Evolutionary conservation across 2,113 vertebrate genomes (phyloP).

Genomic region (Malurus alboscapulatus): DNA sequence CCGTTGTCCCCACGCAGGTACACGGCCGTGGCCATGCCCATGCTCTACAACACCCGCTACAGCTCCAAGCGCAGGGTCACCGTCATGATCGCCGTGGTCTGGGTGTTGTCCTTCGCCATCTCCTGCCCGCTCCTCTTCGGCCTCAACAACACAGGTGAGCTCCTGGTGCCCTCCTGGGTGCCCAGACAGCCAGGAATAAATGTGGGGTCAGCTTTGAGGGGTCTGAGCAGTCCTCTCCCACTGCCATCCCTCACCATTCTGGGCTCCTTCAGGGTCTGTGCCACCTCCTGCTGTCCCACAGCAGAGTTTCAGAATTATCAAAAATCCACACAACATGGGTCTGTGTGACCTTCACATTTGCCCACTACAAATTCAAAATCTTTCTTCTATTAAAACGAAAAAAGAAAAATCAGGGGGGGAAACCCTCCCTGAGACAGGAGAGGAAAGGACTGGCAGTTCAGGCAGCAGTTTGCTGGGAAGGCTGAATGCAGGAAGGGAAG

Average conservation of each 20-base stretch:
- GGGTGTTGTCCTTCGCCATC: constrained; percentile 96
- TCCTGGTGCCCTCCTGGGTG: not conserved
- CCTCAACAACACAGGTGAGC: constrained; percentile 92
- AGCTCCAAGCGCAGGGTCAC: constrained; percentile 95
- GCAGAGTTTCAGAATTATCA: not conserved
- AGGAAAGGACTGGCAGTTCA: not conserved
- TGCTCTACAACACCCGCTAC: constrained; percentile 98
- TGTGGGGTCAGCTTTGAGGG: fast-evolving
- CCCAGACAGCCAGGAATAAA: not conserved
- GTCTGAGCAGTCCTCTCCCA: not conserved
- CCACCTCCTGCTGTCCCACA: not conserved
- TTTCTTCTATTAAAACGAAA: not conserved
- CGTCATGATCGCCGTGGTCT: constrained; percentile 94
- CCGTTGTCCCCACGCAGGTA: constrained; percentile 77
- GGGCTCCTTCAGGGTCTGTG: not conserved
- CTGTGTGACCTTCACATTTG: not conserved
- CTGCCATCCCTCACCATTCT: fast-evolving
- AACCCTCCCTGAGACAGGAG: not conserved
- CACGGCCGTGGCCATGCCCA: constrained; percentile 97
- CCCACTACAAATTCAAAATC: not conserved
- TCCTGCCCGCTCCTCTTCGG: constrained; percentile 96
- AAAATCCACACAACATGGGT: not conserved
- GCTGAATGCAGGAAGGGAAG: fast-evolving
- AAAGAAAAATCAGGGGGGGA: not conserved
- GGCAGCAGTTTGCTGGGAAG: not conserved